Conservation (phyloP, 1,140 invertebrate species). For the roundworm (Caenorhabditis elegans) region DNA sequence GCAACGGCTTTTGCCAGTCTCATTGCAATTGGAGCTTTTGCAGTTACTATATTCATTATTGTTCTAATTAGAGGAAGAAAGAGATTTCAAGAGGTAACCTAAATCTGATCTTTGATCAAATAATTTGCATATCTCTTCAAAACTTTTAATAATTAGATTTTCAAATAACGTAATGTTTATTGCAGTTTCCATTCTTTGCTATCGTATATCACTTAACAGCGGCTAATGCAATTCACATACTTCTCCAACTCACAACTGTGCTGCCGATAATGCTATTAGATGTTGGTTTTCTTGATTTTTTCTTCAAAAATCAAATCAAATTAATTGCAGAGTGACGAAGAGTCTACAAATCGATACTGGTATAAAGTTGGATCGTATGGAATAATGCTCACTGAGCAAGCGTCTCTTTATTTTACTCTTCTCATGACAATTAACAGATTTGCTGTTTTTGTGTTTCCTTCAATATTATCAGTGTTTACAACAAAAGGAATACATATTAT, state of each 20-base stretch:
- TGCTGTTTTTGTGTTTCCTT: constrained; percentile 24
- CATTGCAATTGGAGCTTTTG: background rate
- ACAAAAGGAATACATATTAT: constrained; percentile 2
- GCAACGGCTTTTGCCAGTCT: background rate
- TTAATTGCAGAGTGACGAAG: constrained; percentile 5
- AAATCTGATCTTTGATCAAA: too few species aligned
- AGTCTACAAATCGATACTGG: background rate
- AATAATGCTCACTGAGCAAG: constrained; percentile 16
- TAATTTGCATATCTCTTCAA: background rate
- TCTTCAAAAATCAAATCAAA: too few species aligned
- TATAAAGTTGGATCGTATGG: constrained; percentile 11
- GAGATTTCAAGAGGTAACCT: constrained; percentile 25
- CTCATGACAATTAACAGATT: constrained; percentile 39
- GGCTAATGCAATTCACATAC: constrained; percentile 22
- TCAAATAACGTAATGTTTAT: background rate
- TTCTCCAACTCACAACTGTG: background rate
- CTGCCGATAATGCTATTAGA: constrained; percentile 29
- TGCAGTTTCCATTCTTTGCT: constrained; percentile 36
- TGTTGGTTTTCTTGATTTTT: background rate
- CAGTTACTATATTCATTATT: constrained; percentile 5
- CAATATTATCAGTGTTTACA: background rate
- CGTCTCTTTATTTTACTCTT: constrained; percentile 25
- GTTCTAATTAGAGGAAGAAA: constrained; percentile 14
- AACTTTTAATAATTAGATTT: background rate
- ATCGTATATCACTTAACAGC: constrained; percentile 32